Evolutionary conservation across 2,888 invertebrate species (phyloP).

Genomic region (Calliopum simillimum): DNA sequence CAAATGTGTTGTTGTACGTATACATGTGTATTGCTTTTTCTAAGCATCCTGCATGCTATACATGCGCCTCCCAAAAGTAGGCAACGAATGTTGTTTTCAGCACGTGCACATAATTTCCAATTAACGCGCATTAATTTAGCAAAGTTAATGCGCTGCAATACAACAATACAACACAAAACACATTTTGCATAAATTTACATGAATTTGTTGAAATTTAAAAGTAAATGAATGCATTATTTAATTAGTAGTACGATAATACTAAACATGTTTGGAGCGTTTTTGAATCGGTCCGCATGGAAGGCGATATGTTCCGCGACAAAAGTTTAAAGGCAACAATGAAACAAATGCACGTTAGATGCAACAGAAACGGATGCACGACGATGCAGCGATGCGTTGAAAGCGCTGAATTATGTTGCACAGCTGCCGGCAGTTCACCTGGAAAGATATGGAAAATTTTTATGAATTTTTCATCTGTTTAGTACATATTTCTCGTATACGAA

Average conservation of each 20-base stretch:
- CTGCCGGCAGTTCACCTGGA: slow-evolving; percentile 63
- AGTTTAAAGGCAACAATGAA: slow-evolving; percentile 36
- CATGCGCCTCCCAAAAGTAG: too few species aligned
- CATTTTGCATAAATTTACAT: slow-evolving; percentile 1
- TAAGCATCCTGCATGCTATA: too few species aligned
- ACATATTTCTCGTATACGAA: too few species aligned
- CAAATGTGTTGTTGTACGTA: too few species aligned
- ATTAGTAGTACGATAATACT: not conserved
- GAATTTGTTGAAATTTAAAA: not conserved
- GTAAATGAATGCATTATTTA: not conserved
- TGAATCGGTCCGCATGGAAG: slow-evolving; percentile 26
- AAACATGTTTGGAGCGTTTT: slow-evolving; percentile 14
- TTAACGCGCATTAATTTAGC: too few species aligned
- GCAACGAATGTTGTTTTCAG: too few species aligned
- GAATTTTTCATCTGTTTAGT: too few species aligned
- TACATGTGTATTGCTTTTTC: too few species aligned
- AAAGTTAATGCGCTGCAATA: too few species aligned
- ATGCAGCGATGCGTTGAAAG: slow-evolving; percentile 35
- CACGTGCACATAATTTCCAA: too few species aligned
- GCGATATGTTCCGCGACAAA: slow-evolving; percentile 39
- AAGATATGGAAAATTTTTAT: slow-evolving; percentile 21
- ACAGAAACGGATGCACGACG: slow-evolving; percentile 19
- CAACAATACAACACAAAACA: too few species aligned
- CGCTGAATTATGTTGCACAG: slow-evolving; percentile 63
- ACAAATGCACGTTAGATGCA: slow-evolving; percentile 17